Base-by-base conservation (phyloP, 2,888 invertebrate genomes). In the Lypha dubia region DNA sequence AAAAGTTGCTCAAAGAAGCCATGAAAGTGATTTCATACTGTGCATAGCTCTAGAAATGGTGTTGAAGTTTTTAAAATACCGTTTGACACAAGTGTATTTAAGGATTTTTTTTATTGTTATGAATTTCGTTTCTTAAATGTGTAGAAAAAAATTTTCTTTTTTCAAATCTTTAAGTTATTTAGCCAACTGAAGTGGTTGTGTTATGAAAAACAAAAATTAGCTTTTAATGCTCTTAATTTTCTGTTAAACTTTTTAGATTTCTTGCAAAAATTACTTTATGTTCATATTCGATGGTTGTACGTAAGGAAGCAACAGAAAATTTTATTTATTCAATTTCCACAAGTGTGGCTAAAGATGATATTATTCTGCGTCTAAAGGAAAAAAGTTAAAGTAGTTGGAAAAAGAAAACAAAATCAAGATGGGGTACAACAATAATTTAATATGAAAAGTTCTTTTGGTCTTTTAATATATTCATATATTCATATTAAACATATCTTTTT, bases 81-180 rank as follows among this genome's bases (percentile, higher is more conserved):
- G 41, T 75, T 75, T 75, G 70, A 60, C 51, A n/a, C 63, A 67
- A 67, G 44, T 76, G 44, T 38, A 75, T 70, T 75, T 58, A 68
- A 62, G 17, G 46, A 46, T 71, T 65, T 22, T 73, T 58, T 62
- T n/a, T n/a, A n/a, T n/a, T 35, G 22, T 56, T 46, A 7, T 22
- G 3, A 3, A 28, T 53, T 35, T 67, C 22, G 6, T 24, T 51
- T 8, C 17, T 35, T 38, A 28, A 28, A 38, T 38, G 8, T 15
- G 22, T 44, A 20, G 15, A 20, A 28, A n/a, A n/a, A n/a, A n/a
- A n/a, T n/a, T 15, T 1, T 24, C 38, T 56, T 35, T 7, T 24
- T 38, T 24, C 13, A 13, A 35, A 53, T 79, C 56, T 58, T 63
- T 53, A 32, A 58, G 24, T 53, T 67, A 67, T 46, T 65, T 58